Conservation (phyloP, 2,797 vertebrate species). For the Calcarius lapponicus region DNA sequence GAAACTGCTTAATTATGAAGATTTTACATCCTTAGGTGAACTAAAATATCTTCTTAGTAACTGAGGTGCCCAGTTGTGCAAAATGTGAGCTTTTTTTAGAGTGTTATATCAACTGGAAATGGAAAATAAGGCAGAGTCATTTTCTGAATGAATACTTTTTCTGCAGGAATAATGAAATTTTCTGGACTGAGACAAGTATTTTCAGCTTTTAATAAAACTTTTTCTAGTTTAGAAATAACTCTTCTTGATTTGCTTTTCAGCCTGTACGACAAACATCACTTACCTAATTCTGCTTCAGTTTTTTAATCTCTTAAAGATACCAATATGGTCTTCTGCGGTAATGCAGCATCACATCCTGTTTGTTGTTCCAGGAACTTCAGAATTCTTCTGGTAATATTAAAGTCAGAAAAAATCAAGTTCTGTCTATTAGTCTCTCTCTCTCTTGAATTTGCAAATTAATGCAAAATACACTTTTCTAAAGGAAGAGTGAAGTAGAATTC, state of each 20-base stretch:
- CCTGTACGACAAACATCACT: constrained; percentile 58
- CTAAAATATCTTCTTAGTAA: neutral
- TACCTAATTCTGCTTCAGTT: constrained; percentile 64
- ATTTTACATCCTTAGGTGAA: neutral
- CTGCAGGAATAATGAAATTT: constrained; percentile 62
- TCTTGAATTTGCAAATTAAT: constrained; percentile 5
- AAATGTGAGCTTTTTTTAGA: neutral
- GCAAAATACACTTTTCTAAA: neutral
- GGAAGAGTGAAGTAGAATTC: neutral
- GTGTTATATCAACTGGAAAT: constrained; percentile 24
- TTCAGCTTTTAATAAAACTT: constrained; percentile 59
- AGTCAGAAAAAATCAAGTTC: neutral
- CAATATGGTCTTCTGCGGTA: constrained; percentile 35
- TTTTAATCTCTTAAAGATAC: constrained; percentile 56
- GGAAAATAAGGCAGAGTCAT: constrained; percentile 46
- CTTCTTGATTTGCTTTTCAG: constrained; percentile 65
- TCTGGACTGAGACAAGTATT: constrained; percentile 58
- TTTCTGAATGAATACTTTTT: constrained; percentile 64
- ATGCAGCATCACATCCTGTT: constrained; percentile 33
- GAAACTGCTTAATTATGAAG: neutral
- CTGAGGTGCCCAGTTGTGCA: neutral
- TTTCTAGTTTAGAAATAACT: constrained; percentile 46
- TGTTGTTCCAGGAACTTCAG: constrained; percentile 63
- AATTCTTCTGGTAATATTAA: neutral
- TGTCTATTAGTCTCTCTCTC: neutral